Evolutionary conservation across 92 coral and sea anemone species (phyloP), one percentile per base, ranked within the genome.

Genomic region (Siderastrea siderea): DNA sequence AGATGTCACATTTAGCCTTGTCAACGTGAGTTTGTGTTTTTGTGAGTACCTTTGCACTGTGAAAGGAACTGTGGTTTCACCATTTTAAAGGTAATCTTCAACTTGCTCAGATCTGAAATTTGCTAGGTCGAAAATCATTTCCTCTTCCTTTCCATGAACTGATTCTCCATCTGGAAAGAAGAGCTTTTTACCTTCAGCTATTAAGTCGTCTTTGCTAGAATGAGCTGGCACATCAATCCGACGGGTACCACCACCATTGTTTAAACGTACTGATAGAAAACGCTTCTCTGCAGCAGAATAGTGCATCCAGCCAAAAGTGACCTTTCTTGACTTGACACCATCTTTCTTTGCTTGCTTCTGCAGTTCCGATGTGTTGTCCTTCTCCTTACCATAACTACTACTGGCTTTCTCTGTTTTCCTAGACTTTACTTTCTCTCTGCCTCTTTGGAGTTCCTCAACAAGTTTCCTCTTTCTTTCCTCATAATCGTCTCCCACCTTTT

Each of bases 41-140:
- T 61, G 19, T 61, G 14, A 5, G 14, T 12, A 12, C 11, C 4
- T 5, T 52, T 52, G 5, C 9, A 52, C 9, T 52, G 57, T 52
- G 57, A 52, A 52, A 52, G 5, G 15, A 60, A 60, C 65, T 3
- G 65, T 60, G 65, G 16, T 11, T 60, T 60, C 69, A 65, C 44
- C 46, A 45, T 1, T 65, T 17, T 65, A 2, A 5, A 65, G n/a
- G 26, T 17, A 26, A 8, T 65, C 70, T 65, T 65, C 70, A 65
- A 65, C 70, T 16, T 43, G n/a, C 70, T 65, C 70, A 16, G 70
- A 73, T 63, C 71, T 77, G 73, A 91, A 86, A 74, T 87, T 91
- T n/a, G 88, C 85, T 46, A 86, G 82, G 54, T 81, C 79, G 72
- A 91, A 91, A 12, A 46, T 6, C 85, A 91, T 91, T 19, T 86